Evolutionary conservation across 2,113 vertebrate genomes (phyloP).

Genomic region (Tamias sibiricus): DNA sequence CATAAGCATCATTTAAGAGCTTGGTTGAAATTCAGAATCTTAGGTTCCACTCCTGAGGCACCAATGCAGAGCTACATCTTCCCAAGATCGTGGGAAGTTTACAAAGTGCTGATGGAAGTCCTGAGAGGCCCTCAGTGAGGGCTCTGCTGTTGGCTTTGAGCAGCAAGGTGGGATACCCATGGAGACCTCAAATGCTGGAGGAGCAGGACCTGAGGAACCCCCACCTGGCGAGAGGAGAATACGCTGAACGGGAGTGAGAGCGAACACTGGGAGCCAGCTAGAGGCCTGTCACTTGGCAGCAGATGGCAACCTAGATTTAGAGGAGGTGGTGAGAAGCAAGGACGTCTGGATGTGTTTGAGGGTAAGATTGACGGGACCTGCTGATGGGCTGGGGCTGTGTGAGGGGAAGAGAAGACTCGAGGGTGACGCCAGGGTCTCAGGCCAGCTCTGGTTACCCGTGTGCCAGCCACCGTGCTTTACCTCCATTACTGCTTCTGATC

Average conservation of each 20-base stretch:
- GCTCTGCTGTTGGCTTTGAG: not conserved
- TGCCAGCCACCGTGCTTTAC: not conserved
- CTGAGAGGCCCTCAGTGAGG: not conserved
- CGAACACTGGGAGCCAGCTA: not conserved
- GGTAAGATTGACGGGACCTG: not conserved
- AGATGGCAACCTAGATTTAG: not conserved
- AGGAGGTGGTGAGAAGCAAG: not conserved
- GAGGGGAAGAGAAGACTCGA: not conserved
- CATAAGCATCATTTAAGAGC: not conserved
- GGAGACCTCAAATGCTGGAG: not conserved
- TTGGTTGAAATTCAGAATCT: not conserved
- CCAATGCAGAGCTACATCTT: not conserved
- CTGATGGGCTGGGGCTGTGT: not conserved
- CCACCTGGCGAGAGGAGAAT: too few species aligned
- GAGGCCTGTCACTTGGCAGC: not conserved
- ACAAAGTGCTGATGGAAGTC: rapidly evolving
- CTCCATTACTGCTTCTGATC: not conserved
- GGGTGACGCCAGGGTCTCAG: not conserved
- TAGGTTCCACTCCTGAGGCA: not conserved
- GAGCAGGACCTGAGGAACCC: not conserved
- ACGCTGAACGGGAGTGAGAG: not conserved
- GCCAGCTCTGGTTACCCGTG: too few species aligned
- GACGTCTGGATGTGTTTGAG: not conserved
- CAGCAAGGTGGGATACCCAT: not conserved
- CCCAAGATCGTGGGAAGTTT: not conserved